Evolutionary conservation across 2,888 invertebrate species (phyloP).

Genomic region (Steinernema hermaphroditum): DNA sequence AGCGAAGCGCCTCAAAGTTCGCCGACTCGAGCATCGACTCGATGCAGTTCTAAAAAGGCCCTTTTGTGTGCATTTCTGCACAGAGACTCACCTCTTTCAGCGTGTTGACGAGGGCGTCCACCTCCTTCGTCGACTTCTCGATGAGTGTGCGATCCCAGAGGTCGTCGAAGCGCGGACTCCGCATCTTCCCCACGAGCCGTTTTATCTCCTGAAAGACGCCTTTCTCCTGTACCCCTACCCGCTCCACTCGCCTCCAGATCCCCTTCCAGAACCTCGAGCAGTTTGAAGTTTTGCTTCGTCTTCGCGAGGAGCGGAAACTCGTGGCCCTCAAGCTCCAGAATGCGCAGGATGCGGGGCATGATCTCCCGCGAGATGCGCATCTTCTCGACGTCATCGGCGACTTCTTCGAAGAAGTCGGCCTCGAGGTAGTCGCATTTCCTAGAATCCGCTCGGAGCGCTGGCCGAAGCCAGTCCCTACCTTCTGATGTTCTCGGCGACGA

Average conservation of each 20-base stretch:
- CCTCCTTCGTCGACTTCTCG: not conserved
- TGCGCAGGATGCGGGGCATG: conserved; percentile 35
- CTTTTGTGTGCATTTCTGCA: not conserved
- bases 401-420: conserved; percentile 30
- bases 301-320: conserved; percentile 44
- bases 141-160: conserved; percentile 5
- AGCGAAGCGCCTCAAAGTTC: conserved; percentile 45
- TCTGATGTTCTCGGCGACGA: conserved; percentile 41
- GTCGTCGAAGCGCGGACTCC: conserved; percentile 3
- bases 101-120: not conserved
- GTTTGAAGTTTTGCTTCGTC: conserved; percentile 44
- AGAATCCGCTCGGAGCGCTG: conserved; percentile 26
- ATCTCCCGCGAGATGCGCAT: conserved; percentile 28
- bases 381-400: conserved; percentile 36
- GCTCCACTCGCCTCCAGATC: conserved; percentile 39
- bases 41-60: conserved; percentile 45
- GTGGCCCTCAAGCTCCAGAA: conserved; percentile 36
- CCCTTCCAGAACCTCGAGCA: conserved; percentile 45
- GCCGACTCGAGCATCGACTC: conserved; percentile 44
- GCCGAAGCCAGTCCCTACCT: not conserved
- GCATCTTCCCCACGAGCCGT: not conserved
- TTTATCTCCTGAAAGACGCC: not conserved
- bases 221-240: not conserved
- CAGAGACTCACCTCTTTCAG: conserved; percentile 7
- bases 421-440: conserved; percentile 32